Base-by-base conservation (phyloP, 2,888 invertebrate genomes). In the Tigriopus californicus region DNA sequence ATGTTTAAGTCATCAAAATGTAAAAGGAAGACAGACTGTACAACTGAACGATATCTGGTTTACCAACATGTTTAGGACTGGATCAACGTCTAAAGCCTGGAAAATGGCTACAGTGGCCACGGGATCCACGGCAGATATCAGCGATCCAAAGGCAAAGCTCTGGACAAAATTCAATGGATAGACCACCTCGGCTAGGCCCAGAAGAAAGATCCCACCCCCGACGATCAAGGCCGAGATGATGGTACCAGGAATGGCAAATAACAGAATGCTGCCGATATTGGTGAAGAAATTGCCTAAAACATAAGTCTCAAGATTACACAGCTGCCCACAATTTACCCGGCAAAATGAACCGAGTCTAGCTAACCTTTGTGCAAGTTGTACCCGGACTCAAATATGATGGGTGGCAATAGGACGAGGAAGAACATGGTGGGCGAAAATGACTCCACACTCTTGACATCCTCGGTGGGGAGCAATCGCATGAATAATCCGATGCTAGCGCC, bases 101-200 rank as follows among this genome's bases (percentile, higher is more conserved):
- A 98, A 98, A 65, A 98, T 98, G 11, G 98, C 97, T 33, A 98
- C 84, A 0, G 98, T 99, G 4, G 97, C 97, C 0, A 98, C 97
- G 0, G 98, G 98, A 75, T 98, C 98, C 4, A 98, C 97, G 25
- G 98, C 98, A 1, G 95, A 97, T 70, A 98, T 95, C 62, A 94
- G 74, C 0, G 95, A 92, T 8, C 97, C 97, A 75, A 98, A 98
- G 1, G 97, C 97, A 76, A 97, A 97, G 60, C 95, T 94, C 73
- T 98, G 94, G 8, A 94, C 85, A 72, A 95, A 89, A 70, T 85
- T 85, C 61, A 98, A 76, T 70, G 81, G 80, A 70, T 94, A 97
- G 0, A 91, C 92, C 41, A 78, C 68, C 60, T 75, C 73, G 18
- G 76, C 75, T 76, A 76, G 64, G 1, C 58, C 58, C 48, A 58